phyloP scores from a whole-genome alignment of 2,113 vertebrate genomes.

The Stictonetta naevosa region DNA sequence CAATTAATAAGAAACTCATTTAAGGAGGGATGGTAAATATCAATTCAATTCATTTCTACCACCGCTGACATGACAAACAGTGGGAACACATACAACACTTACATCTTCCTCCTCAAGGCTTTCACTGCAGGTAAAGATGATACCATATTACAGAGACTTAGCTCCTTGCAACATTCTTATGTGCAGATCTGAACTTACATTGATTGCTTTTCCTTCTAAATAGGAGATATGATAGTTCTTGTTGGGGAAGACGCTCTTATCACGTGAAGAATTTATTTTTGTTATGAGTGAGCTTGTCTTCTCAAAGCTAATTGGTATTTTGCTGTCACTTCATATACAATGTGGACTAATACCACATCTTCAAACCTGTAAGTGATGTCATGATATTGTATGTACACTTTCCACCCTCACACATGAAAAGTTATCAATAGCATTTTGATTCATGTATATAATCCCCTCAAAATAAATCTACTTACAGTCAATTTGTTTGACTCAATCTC shows the following conservation, averaged over 20 bases:
- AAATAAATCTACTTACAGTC: conserved; percentile 18
- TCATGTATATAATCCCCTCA: neutral
- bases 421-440: neutral
- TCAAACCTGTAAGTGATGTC: neutral
- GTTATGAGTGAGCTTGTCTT: neutral
- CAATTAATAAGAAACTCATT: neutral
- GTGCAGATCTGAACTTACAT: neutral
- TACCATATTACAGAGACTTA: neutral
- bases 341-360: neutral
- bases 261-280: neutral
- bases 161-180: neutral
- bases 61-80: neutral
- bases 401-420: neutral
- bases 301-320: neutral
- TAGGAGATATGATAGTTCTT: rapidly evolving
- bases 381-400: neutral
- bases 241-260: neutral
- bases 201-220: neutral
- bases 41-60: neutral
- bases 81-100: neutral
- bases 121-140: neutral
- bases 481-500: conserved; percentile 31
- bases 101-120: neutral
- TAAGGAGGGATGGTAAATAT: neutral
- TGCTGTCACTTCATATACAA: neutral